A percentile compares a stretch with the other conserved stretches of the same genome.
phyloP scores from a whole-genome alignment of 2,888 invertebrate genomes.

The Cephus runcator region DNA sequence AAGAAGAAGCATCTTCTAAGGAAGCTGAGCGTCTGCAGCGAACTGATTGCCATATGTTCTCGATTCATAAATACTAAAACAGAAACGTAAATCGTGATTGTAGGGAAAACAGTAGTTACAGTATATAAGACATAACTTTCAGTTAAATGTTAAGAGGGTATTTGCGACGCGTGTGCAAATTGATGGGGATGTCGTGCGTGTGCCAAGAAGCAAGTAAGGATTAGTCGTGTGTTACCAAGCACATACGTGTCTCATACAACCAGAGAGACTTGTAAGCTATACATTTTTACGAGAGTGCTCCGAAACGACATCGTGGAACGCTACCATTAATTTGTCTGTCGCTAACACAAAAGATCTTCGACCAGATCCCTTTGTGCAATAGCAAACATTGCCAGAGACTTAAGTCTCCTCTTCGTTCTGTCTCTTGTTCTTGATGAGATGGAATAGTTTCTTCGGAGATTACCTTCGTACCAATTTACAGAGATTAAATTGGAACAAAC shows the following conservation, averaged over 20 bases:
- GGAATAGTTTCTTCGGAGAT: neutral
- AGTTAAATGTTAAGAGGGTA: constrained; percentile 5
- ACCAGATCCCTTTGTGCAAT: constrained; percentile 3
- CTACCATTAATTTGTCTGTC: constrained; percentile 22
- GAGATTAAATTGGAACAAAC: neutral
- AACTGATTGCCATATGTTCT: neutral
- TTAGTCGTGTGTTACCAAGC: neutral
- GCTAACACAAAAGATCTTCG: constrained; percentile 16
- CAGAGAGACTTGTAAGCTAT: constrained; percentile 13
- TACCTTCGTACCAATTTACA: neutral
- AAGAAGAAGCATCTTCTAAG: neutral
- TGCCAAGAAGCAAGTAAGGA: neutral
- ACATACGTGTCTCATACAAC: constrained; percentile 8
- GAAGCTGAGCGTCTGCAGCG: neutral
- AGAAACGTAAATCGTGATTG: neutral
- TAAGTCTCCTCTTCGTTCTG: neutral
- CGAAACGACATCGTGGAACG: constrained; percentile 19
- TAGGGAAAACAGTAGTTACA: neutral
- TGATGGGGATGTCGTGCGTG: neutral
- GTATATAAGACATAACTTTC: neutral
- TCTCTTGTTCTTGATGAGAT: neutral
- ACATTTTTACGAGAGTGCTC: constrained; percentile 12
- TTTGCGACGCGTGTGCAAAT: constrained; percentile 9
- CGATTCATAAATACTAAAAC: neutral
- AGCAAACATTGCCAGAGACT: neutral